Evolutionary conservation across 1,140 invertebrate genomes (phyloP).

Genomic region (Drosophila bocqueti): DNA sequence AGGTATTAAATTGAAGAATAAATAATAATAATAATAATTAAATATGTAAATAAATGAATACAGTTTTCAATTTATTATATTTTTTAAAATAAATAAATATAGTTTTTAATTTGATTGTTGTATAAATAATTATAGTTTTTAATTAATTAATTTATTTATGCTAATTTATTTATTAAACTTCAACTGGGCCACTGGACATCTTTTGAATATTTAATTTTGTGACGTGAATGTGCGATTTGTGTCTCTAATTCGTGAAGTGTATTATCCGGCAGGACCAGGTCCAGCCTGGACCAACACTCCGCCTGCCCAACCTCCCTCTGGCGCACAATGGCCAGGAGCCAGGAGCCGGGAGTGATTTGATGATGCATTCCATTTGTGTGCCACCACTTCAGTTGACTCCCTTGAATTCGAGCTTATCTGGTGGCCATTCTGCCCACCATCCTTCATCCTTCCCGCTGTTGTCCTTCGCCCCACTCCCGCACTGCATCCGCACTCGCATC

Average conservation of each 20-base stretch:
- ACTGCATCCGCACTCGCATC: neutral
- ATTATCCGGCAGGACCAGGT: neutral
- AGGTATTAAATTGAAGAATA: neutral
- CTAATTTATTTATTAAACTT: neutral
- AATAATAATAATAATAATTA: neutral
- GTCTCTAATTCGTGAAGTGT: neutral
- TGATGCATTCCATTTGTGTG: conserved; percentile 56
- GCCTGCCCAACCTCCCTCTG: neutral
- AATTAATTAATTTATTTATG: no score
- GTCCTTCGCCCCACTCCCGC: neutral
- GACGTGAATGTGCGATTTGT: neutral
- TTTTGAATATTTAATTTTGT: neutral
- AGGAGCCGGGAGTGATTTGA: conserved; percentile 29
- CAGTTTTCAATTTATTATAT: no score
- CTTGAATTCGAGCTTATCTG: conserved; percentile 52
- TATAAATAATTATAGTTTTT: neutral
- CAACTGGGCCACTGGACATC: neutral
- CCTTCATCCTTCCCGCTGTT: neutral
- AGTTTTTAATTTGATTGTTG: no score
- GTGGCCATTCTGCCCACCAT: conserved; percentile 4
- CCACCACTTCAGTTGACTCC: conserved; percentile 69
- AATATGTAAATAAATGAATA: neutral
- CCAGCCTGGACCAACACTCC: no score
- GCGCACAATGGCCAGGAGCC: conserved; percentile 15
- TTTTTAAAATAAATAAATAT: neutral